Percentiles rank a stretch among this genome's conserved stretches.
phyloP scores from a whole-genome alignment of 2,113 vertebrate species.

The Anser cygnoides region DNA sequence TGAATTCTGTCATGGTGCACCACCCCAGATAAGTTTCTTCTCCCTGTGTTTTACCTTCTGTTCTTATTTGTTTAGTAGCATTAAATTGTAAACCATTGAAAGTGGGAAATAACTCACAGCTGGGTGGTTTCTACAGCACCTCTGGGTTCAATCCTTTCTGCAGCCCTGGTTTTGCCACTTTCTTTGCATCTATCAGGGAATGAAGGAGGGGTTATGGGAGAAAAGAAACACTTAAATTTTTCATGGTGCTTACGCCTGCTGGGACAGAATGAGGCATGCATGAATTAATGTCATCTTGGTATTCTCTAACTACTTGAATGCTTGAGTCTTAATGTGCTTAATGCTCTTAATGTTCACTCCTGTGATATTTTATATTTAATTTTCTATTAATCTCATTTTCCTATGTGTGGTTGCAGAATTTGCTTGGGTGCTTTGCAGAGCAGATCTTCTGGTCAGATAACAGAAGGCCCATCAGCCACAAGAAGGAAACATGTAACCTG shows the following conservation, averaged over 20 bases:
- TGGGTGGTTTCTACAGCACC: not conserved
- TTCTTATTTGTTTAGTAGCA: not conserved
- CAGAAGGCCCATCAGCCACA: not conserved
- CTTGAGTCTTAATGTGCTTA: not conserved
- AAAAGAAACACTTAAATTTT: not conserved
- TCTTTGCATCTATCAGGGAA: not conserved
- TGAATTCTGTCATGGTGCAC: not conserved
- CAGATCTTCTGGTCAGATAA: not conserved
- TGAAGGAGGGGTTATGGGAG: not conserved
- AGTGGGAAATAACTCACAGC: not conserved
- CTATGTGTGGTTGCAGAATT: not conserved
- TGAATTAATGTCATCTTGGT: not conserved
- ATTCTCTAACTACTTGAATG: not conserved
- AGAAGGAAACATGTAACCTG: not conserved
- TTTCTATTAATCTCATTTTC: not conserved
- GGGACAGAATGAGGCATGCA: not conserved
- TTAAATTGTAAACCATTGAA: not conserved
- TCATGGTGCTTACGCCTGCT: not conserved
- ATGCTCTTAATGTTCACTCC: not conserved
- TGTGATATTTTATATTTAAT: not conserved
- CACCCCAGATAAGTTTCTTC: not conserved
- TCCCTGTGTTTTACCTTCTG: not conserved
- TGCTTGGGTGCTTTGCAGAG: not conserved
- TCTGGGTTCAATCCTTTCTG: not conserved
- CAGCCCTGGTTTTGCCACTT: not conserved